These are phyloP conservation scores for Nezara viridula DNA, from an alignment of 2,888 invertebrate genomes.

Conservation along the genomic window DNA sequence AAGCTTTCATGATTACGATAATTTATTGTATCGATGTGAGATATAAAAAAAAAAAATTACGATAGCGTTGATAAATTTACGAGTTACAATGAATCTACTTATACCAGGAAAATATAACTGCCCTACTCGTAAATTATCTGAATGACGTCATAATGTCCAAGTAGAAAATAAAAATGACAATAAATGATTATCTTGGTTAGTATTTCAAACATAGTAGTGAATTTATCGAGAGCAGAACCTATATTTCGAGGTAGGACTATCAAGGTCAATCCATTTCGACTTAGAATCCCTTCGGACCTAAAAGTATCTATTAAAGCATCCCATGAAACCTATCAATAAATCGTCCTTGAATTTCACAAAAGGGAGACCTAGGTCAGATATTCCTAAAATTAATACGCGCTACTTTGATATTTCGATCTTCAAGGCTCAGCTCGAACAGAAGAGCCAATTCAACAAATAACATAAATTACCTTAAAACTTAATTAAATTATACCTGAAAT, in stretches of 20 bases:
- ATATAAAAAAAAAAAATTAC: background rate
- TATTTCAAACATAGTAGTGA: background rate
- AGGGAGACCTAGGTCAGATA: background rate
- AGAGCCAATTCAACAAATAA: background rate
- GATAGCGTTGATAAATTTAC: no score
- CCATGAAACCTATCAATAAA: conserved; percentile 19
- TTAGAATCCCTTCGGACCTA: background rate
- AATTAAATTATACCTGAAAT: background rate
- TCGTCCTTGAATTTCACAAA: conserved; percentile 33
- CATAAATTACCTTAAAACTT: background rate
- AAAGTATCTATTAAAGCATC: background rate
- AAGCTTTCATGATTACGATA: background rate
- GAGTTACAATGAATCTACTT: background rate
- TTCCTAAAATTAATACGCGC: conserved; percentile 16
- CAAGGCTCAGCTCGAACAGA: background rate
- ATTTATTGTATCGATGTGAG: background rate
- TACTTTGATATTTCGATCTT: background rate
- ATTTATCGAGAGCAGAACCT: background rate
- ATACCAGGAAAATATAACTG: background rate
- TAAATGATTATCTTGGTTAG: background rate
- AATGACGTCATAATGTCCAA: background rate
- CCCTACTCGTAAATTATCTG: background rate
- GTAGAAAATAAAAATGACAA: background rate
- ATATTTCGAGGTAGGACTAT: background rate
- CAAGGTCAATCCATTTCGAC: background rate